Conservation (phyloP, 2,888 invertebrate genomes). For the Urechis unicinctus region DNA sequence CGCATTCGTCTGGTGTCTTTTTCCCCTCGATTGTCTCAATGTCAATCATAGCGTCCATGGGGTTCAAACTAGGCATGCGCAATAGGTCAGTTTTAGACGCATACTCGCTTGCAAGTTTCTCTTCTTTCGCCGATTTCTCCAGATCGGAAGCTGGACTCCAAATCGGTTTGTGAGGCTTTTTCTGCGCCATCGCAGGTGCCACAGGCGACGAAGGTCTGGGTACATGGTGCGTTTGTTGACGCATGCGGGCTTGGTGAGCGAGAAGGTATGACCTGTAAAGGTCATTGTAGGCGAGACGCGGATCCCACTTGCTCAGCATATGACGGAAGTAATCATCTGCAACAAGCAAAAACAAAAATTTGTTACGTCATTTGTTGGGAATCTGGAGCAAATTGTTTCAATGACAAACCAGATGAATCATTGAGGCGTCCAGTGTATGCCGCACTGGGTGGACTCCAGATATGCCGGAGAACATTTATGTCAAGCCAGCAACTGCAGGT, state of each 20-base stretch:
- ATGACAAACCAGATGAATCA: too few relatives aligned
- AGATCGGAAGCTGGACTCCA: constrained; percentile 16
- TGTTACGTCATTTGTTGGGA: too few relatives aligned
- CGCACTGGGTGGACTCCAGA: too few relatives aligned
- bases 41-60: not conserved
- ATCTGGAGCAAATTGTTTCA: too few relatives aligned
- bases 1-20: constrained; percentile 4
- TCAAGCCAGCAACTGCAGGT: too few relatives aligned
- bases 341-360: too few relatives aligned
- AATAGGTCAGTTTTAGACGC: not conserved
- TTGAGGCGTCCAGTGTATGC: too few relatives aligned
- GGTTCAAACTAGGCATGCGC: not conserved
- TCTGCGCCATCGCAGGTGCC: not conserved
- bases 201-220: not conserved
- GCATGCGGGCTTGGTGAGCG: not conserved
- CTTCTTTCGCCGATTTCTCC: constrained; percentile 1
- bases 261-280: not conserved
- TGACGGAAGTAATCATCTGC: not conserved
- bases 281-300: not conserved
- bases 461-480: too few relatives aligned
- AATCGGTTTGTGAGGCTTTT: constrained; percentile 3
- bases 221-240: not conserved
- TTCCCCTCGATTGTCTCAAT: not conserved
- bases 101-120: not conserved
- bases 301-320: not conserved